phyloP scores from a whole-genome alignment of 1,140 invertebrate genomes.

The Danaus melanippus region DNA sequence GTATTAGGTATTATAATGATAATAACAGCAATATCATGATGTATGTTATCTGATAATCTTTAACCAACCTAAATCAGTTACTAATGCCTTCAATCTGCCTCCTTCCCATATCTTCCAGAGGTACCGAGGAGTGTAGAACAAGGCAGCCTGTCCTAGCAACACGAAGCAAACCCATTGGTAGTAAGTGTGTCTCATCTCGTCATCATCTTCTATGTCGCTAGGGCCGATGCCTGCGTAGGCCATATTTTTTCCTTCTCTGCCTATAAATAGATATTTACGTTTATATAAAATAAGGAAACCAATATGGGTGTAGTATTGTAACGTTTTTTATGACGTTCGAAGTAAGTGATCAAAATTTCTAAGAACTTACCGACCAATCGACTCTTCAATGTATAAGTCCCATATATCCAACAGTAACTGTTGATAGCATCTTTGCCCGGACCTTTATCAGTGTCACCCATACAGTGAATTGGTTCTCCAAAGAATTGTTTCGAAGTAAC shows the following conservation, averaged over 20 bases:
- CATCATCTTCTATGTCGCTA: conserved; percentile 53
- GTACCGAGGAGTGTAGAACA: conserved; percentile 83
- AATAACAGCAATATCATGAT: conserved; percentile 1
- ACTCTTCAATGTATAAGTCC: conserved; percentile 78
- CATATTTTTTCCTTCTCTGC: conserved; percentile 44
- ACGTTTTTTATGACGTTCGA: too few species aligned
- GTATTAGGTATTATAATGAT: neutral
- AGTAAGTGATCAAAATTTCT: neutral
- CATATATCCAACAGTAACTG: conserved; percentile 84
- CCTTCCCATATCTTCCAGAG: conserved; percentile 86
- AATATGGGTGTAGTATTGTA: neutral
- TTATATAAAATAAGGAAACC: neutral
- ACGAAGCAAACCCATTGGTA: conserved; percentile 93
- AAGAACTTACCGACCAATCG: conserved; percentile 50
- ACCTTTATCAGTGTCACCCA: conserved; percentile 61
- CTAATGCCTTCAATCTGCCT: conserved; percentile 62
- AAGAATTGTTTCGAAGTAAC: conserved; percentile 82
- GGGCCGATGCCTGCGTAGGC: conserved; percentile 55
- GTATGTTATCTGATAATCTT: conserved; percentile 7
- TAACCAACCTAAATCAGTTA: conserved; percentile 47
- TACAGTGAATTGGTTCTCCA: conserved; percentile 79
- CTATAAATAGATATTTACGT: conserved; percentile 17
- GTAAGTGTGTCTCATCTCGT: conserved; percentile 82
- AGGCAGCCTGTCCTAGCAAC: conserved; percentile 83
- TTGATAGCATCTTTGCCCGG: conserved; percentile 75